These are phyloP conservation scores for Eupithecia subfuscata DNA, from an alignment of 2,888 invertebrate species.

Conservation along the genomic window DNA sequence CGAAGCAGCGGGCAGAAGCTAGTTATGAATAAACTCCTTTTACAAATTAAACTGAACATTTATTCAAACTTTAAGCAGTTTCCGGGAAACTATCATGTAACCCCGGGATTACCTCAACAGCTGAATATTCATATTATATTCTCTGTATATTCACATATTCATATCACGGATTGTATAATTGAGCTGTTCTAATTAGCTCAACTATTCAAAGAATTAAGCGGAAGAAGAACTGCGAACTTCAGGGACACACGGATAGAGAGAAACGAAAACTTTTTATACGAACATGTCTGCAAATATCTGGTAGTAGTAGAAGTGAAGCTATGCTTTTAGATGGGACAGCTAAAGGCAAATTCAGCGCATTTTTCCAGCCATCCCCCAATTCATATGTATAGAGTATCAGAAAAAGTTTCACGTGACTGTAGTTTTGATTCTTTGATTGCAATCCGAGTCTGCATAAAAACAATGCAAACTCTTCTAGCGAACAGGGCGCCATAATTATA, in stretches of 20 bases:
- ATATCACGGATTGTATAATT: constrained; percentile 28
- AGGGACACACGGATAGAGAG: not conserved
- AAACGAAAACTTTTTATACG: not conserved
- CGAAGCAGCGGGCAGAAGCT: no score
- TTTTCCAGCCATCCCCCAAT: no score
- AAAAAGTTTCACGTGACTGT: no score
- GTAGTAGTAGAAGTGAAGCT: not conserved
- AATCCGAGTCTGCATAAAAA: no score
- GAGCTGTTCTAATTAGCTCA: constrained; percentile 27
- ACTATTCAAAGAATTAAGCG: constrained; percentile 28
- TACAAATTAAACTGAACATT: not conserved
- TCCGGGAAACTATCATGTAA: constrained; percentile 15
- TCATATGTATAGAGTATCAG: no score
- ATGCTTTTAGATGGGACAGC: no score
- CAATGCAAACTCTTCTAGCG: no score
- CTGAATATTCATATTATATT: constrained; percentile 23
- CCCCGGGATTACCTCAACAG: constrained; percentile 22
- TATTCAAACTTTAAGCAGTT: constrained; percentile 8
- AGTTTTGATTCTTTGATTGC: no score
- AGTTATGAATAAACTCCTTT: not conserved
- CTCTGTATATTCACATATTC: constrained; percentile 23
- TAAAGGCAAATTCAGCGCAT: no score
- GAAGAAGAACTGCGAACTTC: constrained; percentile 4
- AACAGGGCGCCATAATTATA: no score
- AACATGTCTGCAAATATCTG: not conserved